phyloP scores from a whole-genome alignment of 2,888 invertebrate species.

The Drosophila ezoana region DNA sequence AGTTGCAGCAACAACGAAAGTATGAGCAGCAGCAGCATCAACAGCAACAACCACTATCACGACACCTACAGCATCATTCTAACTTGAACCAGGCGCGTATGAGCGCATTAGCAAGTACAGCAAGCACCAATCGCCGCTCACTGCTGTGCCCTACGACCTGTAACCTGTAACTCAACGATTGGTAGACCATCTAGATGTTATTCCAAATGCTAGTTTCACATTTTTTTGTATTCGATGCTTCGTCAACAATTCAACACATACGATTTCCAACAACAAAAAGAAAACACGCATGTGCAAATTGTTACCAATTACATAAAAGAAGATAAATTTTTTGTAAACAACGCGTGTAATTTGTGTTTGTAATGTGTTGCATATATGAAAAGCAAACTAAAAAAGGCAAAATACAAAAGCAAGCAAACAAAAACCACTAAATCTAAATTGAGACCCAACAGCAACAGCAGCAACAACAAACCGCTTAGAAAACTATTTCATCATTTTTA shows the following conservation, averaged over 20 bases:
- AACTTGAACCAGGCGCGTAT: constrained; percentile 66
- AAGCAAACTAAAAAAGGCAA: constrained; percentile 29
- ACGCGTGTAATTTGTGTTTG: constrained; percentile 66
- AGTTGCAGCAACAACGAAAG: constrained; percentile 1
- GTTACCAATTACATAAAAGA: constrained; percentile 47
- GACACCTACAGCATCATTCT: constrained; percentile 17
- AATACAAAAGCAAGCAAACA: constrained; percentile 34
- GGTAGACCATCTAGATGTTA: constrained; percentile 32
- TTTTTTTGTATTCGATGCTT: constrained; percentile 37
- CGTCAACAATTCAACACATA: constrained; percentile 20
- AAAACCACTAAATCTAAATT: constrained; percentile 19
- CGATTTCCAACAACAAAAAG: constrained; percentile 19
- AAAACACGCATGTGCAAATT: constrained; percentile 47
- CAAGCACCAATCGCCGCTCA: constrained; percentile 17
- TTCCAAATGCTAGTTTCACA: constrained; percentile 40
- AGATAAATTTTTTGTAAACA: constrained; percentile 62
- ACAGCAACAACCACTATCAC: constrained; percentile 18
- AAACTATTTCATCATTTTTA: constrained; percentile 71
- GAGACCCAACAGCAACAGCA: constrained; percentile 24
- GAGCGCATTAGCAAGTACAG: constrained; percentile 66
- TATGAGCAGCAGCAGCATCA: constrained; percentile 16
- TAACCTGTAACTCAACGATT: constrained; percentile 11
- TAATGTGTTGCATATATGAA: constrained; percentile 61
- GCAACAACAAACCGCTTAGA: constrained; percentile 12
- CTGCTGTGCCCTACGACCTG: constrained; percentile 23